phyloP scores from a whole-genome alignment of 1,140 invertebrate genomes.

The Tribolium castaneum region DNA sequence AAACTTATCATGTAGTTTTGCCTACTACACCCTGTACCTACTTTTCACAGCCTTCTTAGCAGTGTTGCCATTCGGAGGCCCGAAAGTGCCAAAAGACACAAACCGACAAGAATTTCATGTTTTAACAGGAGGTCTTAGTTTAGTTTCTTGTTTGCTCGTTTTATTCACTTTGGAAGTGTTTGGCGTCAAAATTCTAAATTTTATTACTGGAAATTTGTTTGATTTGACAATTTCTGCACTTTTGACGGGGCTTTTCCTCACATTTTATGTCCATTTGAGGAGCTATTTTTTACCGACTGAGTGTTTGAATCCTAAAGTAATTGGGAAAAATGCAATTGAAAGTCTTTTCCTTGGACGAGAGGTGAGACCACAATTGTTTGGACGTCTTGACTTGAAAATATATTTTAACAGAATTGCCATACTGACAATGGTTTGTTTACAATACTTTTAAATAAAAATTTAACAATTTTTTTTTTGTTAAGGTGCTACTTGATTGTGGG shows the following conservation, averaged over 20 bases:
- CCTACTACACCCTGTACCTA: background rate
- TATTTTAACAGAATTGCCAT: background rate
- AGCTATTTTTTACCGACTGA: background rate
- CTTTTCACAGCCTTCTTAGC: background rate
- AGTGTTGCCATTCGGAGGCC: background rate
- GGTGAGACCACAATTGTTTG: background rate
- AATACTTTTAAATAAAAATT: background rate
- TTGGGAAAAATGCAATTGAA: background rate
- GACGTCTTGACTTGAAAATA: background rate
- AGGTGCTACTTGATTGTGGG: background rate
- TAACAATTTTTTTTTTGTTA: no score
- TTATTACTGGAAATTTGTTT: background rate
- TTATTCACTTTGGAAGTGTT: background rate
- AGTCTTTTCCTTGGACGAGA: background rate
- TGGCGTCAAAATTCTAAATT: background rate
- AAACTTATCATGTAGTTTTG: background rate
- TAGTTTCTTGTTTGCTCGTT: background rate
- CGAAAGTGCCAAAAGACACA: background rate
- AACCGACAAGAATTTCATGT: background rate
- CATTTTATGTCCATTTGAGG: background rate
- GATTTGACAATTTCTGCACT: background rate
- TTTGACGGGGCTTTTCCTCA: background rate
- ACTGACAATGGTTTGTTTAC: background rate
- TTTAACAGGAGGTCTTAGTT: background rate
- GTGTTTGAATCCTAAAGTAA: background rate